Evolutionary conservation across 1,140 invertebrate genomes (phyloP).

Genomic region (Brachionus manjavacas): DNA sequence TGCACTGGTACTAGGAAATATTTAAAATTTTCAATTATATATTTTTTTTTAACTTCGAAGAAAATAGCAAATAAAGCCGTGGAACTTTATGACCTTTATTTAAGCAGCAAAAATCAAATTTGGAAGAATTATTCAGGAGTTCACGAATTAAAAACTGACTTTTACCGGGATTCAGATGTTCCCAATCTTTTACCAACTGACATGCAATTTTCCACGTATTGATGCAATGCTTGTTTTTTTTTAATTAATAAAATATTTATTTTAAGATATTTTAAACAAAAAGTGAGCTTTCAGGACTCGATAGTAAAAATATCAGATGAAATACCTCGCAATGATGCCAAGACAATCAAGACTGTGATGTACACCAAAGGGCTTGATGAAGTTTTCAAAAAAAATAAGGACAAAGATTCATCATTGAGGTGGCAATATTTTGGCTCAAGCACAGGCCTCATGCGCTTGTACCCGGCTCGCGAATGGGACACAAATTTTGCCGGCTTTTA

Average conservation of each 20-base stretch:
- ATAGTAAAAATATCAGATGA: conserved; percentile 59
- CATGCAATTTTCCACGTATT: conserved; percentile 54
- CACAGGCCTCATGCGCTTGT: conserved; percentile 55
- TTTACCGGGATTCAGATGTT: conserved; percentile 57
- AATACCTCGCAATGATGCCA: conserved; percentile 53
- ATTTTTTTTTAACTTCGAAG: conserved; percentile 47
- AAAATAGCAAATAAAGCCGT: conserved; percentile 51
- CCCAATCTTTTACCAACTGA: conserved; percentile 53
- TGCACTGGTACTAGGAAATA: conserved; percentile 49
- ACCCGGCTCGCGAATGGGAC: conserved; percentile 58
- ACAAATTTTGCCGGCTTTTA: conserved; percentile 60
- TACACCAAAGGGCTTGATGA: conserved; percentile 53
- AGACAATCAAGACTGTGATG: conserved; percentile 52
- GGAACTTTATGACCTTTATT: conserved; percentile 53
- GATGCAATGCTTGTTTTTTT: background rate
- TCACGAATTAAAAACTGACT: conserved; percentile 48
- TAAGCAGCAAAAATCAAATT: conserved; percentile 46
- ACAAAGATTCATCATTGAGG: conserved; percentile 50
- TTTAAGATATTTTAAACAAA: conserved; percentile 54
- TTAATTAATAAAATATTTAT: background rate
- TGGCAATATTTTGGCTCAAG: conserved; percentile 60
- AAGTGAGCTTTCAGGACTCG: conserved; percentile 52
- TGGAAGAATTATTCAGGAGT: conserved; percentile 44
- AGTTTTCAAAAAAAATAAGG: conserved; percentile 52
- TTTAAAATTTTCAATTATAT: background rate